Conservation (phyloP, 2,888 invertebrate species). For the Pollenia angustigena region DNA sequence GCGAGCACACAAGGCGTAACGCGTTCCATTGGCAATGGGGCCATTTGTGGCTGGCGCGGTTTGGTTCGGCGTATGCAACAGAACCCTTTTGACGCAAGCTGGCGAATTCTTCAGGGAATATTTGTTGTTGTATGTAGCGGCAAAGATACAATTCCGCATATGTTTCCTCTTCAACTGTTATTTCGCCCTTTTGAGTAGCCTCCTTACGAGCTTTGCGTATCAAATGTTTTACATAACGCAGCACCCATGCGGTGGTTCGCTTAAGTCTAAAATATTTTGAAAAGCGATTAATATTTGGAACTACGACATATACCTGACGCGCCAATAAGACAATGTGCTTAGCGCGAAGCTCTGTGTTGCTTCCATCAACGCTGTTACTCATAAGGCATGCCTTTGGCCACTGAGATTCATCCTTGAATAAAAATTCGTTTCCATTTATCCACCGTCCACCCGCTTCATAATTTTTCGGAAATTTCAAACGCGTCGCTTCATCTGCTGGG, state of each 20-base stretch:
- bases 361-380: background rate
- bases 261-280: conserved; percentile 23
- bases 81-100: background rate
- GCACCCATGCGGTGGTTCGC: conserved; percentile 17
- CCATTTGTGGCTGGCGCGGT: conserved; percentile 30
- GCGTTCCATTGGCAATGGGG: conserved; percentile 6
- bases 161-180: background rate
- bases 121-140: conserved; percentile 1
- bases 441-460: conserved; percentile 43
- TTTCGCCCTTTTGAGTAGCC: background rate
- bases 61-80: background rate
- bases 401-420: background rate
- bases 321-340: background rate
- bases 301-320: background rate
- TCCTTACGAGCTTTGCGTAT: background rate
- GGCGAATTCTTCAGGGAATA: background rate
- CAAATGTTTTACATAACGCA: conserved; percentile 19
- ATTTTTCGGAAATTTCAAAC: conserved; percentile 5
- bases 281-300: conserved; percentile 25
- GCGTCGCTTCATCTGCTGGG: conserved; percentile 59
- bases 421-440: conserved; percentile 44
- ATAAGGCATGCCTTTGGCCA: conserved; percentile 24
- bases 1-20: conserved; percentile 28
- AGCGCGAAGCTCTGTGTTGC: conserved; percentile 21
- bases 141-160: background rate